phyloP scores from a whole-genome alignment of 2,888 invertebrate genomes.

The Pycnomerus fuliginosus region DNA sequence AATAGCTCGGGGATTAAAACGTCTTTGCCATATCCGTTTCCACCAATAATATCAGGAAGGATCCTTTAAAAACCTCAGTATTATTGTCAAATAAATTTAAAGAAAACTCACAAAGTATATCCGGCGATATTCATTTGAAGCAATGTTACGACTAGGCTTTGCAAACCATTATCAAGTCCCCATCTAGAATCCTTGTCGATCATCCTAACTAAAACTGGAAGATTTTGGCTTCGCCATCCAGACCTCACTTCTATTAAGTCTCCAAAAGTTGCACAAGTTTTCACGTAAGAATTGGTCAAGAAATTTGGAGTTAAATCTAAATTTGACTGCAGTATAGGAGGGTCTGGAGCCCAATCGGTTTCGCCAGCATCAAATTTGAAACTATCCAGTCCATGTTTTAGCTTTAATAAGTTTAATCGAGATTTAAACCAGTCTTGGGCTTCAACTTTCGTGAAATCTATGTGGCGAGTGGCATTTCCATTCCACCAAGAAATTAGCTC shows the following conservation, averaged over 20 bases:
- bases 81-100: background rate
- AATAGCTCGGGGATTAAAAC: slow-evolving; percentile 64
- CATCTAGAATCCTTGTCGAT: slow-evolving; percentile 74
- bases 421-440: slow-evolving; percentile 62
- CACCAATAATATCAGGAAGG: slow-evolving; percentile 79
- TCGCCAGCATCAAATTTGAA: slow-evolving; percentile 86
- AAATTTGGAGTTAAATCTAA: slow-evolving; percentile 59
- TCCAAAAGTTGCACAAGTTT: slow-evolving; percentile 61
- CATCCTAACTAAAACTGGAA: slow-evolving; percentile 74
- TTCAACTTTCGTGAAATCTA: slow-evolving; percentile 73
- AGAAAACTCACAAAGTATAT: slow-evolving; percentile 45
- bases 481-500: slow-evolving; percentile 57
- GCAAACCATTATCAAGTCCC: slow-evolving; percentile 69
- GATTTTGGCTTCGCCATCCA: slow-evolving; percentile 68
- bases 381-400: slow-evolving; percentile 66
- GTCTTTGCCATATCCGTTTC: slow-evolving; percentile 47
- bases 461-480: slow-evolving; percentile 58
- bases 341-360: slow-evolving; percentile 65
- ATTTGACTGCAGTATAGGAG: slow-evolving; percentile 50
- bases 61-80: slow-evolving; percentile 51
- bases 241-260: slow-evolving; percentile 69
- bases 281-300: slow-evolving; percentile 59
- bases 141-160: slow-evolving; percentile 71
- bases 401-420: slow-evolving; percentile 57
- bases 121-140: slow-evolving; percentile 60